Base-by-base conservation (phyloP, 92 coral and sea anemone species). In the Umimayanthus kanabou region DNA sequence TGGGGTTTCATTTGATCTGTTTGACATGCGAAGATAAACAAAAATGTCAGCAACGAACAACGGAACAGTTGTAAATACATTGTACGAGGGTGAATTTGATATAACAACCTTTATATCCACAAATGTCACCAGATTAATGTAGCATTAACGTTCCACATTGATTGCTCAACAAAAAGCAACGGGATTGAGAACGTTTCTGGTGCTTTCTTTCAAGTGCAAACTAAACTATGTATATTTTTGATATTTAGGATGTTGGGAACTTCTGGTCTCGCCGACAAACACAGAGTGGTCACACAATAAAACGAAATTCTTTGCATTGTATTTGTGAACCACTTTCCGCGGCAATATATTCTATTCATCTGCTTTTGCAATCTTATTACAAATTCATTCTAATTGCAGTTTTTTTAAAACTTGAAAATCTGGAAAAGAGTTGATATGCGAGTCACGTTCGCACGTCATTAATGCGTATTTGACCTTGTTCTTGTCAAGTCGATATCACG, bases 81-180 rank as follows among this genome's bases (percentile, higher is more conserved):
- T 20, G 83, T 49, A 79, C 70, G 18, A 26, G 82, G 42, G 55
- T 53, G 82, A 79, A 79, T 79, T 79, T 79, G 29, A 79, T 47
- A 25, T 23, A 47, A 77, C 65, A 23, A 61, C 30, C 20, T 13
- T 26, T 49, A 18, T 23, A 55, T 23, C 37, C 39, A 47, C 67
- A 50, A 79, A 79, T 79, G 69, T 26, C 66, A 49, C 42, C 82
- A 49, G 66, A 65, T 53, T n/a, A 79, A 49, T 50, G 40, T 22
- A 26, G 11, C 6, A 76, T 11, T 40, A 76, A 76, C 14, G 23
- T 53, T 53, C 50, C 50, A 9, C 79, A 18, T 33, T 40, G 39
- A 75, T 43, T 18, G 22, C 30, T 75, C 80, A 77, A 77, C 80
- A 77, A 50, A 77, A 77, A 77, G 80, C 26, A 20, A 61, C 3